Base-by-base conservation (phyloP, 2,113 vertebrate genomes). In the Salvator merianae region DNA sequence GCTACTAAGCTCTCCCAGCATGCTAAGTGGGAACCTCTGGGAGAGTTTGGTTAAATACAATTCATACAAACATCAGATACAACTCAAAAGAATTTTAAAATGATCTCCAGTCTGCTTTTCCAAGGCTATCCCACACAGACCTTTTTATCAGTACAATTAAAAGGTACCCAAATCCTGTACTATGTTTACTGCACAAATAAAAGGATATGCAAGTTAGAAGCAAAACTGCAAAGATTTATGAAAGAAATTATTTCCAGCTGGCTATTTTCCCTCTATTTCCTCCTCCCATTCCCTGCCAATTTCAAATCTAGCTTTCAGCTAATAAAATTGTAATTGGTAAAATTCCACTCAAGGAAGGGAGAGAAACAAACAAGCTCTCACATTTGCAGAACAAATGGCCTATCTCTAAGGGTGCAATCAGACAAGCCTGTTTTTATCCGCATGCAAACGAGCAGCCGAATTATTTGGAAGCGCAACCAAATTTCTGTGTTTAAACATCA, bases 241-340 rank as follows among this genome's bases (percentile, higher is more conserved):
- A 50, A 71, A 77, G 26, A 50, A 50, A 78, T 77, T 63, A 6
- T 82, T 36, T 78, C 53, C 74, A 66, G 40, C 14, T 86, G 80
- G 80, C 74, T 26, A 50, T 4, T 76, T 69, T 75, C 4, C 34
- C 36, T 66, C 36, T 62, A 43, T 73, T 71, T 71, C 65, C 66
- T 72, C 53, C 71, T 59, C 59, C 20, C 4, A 1, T 65, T 65
- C 71, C 70, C 66, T 75, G 77, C 70, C 77, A 66, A 50, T 65
- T 78, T 72, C 73, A n/a, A 82, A 20, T 53, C 53, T 82, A 47
- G 74, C 66, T 77, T 77, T 71, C n/a, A 82, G 32, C 73, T 59
- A 78, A 82, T 71, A 50, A 86, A 86, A 82, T 12, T 2, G 69
- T 72, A 81, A 84, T 28, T 77, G 66, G 65, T 38, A 71, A 77